Evolutionary conservation across 2,888 invertebrate species (phyloP), one percentile per base, ranked within the genome.

Genomic region (Synanthedon andrenaeformis): DNA sequence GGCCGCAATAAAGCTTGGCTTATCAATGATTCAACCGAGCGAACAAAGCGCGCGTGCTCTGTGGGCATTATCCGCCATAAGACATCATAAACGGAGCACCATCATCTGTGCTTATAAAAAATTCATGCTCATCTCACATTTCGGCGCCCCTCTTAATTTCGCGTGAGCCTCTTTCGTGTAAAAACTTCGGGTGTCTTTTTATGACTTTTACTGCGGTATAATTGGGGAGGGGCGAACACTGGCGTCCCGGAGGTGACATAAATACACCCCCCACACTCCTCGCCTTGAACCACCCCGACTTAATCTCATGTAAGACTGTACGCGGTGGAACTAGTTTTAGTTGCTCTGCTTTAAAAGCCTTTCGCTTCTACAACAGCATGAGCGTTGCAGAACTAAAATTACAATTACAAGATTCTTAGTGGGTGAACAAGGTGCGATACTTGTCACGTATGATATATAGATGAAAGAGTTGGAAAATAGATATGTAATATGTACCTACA

Each of bases 161-260:
- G 82, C 83, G 82, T 82, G 84, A 79, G 84, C 75, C 72, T 82
- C 83, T 82, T n/a, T 79, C 84, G 84, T 85, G 85, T 86, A 86
- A 86, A 86, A 86, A 87, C 87, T 87, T 87, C 83, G 87, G 86
- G 85, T 86, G 85, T 83, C 86, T 87, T 86, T 87, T 87, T 87
- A 87, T 87, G 87, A 86, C 87, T 87, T 86, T 87, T 87, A 87
- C 86, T 87, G 86, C 85, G 86, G 86, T 86, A 87, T 87, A 87
- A 87, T 87, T 87, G 87, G 86, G 86, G 81, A 82, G 86, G 87
- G 83, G 84, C 77, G 83, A 82, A 79, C 76, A 76, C 71, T 74
- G 65, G 75, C 74, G 84, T 87, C 86, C 87, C 87, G 69, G 80
- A 87, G 87, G 87, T 86, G 86, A 86, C 86, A 87, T 87, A 87